phyloP scores from a whole-genome alignment of 2,888 invertebrate genomes.

The Panzeria rudis region DNA sequence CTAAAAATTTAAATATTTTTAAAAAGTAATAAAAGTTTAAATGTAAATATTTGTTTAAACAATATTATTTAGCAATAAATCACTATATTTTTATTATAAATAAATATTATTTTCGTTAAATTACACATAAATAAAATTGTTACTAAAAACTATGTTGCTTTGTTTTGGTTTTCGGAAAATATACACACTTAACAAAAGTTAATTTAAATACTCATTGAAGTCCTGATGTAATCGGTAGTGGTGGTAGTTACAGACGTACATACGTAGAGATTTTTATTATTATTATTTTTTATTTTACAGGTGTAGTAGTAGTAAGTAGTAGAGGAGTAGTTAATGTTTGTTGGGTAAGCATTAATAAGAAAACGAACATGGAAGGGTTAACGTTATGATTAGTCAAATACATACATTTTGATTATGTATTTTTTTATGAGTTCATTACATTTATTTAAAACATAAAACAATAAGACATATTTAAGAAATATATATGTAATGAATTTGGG shows the following conservation, averaged over 20 bases:
- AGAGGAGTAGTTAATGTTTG: slow-evolving; percentile 71
- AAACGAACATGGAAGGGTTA: slow-evolving; percentile 81
- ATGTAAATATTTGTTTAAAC: not conserved
- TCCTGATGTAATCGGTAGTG: slow-evolving; percentile 80
- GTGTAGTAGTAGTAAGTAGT: slow-evolving; percentile 55
- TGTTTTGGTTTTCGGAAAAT: slow-evolving; percentile 18
- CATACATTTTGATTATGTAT: slow-evolving; percentile 28
- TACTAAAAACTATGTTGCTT: slow-evolving; percentile 73
- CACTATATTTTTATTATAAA: slow-evolving; percentile 41
- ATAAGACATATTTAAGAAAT: slow-evolving; percentile 18
- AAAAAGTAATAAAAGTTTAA: slow-evolving; percentile 4
- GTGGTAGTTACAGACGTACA: slow-evolving; percentile 60
- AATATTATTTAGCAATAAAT: slow-evolving; percentile 48
- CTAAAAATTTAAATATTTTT: slow-evolving; percentile 1
- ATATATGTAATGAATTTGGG: not conserved
- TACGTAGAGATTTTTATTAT: slow-evolving; percentile 42
- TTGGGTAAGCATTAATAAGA: slow-evolving; percentile 81
- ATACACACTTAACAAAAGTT: slow-evolving; percentile 71
- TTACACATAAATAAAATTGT: slow-evolving; percentile 58
- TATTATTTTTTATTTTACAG: slow-evolving; percentile 56
- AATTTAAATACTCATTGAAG: slow-evolving; percentile 84
- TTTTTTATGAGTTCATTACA: slow-evolving; percentile 20
- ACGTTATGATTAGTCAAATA: slow-evolving; percentile 75
- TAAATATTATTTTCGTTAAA: slow-evolving; percentile 43
- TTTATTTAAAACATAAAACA: slow-evolving; percentile 34